These are phyloP conservation scores for Perognathus longimembris DNA, from an alignment of 2,113 vertebrate species.

Conservation along the genomic window DNA sequence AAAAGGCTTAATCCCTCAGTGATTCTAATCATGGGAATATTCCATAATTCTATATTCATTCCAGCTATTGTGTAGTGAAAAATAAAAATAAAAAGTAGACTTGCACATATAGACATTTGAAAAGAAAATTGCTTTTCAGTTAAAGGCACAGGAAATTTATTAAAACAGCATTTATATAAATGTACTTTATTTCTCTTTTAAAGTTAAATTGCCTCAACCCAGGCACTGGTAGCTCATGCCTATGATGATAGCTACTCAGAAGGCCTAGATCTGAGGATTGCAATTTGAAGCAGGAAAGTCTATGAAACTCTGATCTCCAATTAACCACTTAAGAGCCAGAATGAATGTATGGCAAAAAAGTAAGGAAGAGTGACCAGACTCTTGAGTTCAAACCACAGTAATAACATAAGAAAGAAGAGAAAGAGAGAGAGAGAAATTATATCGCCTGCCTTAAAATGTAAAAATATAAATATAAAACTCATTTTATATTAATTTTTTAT, in stretches of 20 bases:
- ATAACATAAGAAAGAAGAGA: no score
- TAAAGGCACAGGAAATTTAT: background rate
- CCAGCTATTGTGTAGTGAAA: conserved; percentile 56
- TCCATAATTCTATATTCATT: conserved; percentile 64
- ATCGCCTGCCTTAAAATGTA: no score
- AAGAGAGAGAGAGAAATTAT: no score
- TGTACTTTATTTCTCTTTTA: conserved; percentile 52
- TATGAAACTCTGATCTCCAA: no score
- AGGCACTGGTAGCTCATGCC: no score
- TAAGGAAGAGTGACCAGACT: no score
- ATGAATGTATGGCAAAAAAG: no score
- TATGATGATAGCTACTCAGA: no score
- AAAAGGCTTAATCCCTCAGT: conserved; percentile 46
- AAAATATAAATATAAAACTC: background rate
- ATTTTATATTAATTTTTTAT: conserved; percentile 27
- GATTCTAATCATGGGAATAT: conserved; percentile 62
- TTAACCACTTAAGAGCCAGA: no score
- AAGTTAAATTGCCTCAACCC: background rate
- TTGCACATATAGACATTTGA: conserved; percentile 18
- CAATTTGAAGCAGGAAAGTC: no score
- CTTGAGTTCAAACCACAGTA: no score
- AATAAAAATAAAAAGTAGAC: conserved; percentile 58
- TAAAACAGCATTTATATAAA: background rate
- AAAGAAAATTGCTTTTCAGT: conserved; percentile 57
- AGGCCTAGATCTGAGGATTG: no score